phyloP scores from a whole-genome alignment of 2,797 vertebrate species.

The Rhynchotus rufescens region DNA sequence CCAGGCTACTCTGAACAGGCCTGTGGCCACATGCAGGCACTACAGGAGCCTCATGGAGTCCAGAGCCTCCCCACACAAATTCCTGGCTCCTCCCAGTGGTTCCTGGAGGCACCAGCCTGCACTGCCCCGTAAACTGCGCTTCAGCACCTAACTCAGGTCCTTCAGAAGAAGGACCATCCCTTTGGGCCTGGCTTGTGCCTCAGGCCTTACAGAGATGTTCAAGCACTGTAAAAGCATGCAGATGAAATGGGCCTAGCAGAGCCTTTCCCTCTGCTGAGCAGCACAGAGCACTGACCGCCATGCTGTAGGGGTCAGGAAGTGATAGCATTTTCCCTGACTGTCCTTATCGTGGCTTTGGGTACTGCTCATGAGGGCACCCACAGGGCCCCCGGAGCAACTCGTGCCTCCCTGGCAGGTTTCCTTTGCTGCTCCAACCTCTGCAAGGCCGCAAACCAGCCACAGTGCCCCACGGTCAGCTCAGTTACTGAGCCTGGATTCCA shows the following conservation, averaged over 20 bases:
- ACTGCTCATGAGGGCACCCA: neutral
- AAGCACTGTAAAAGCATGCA: neutral
- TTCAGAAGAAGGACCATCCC: neutral
- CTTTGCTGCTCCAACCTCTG: neutral
- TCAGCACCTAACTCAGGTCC: neutral
- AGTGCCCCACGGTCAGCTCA: neutral
- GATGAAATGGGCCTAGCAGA: neutral
- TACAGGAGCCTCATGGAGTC: fast-evolving
- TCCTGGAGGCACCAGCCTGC: neutral
- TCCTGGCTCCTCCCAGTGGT: neutral
- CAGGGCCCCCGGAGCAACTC: neutral
- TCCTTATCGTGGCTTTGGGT: neutral
- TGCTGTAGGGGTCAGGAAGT: neutral
- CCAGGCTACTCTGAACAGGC: neutral
- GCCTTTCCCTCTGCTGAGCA: too few species aligned
- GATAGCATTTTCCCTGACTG: neutral
- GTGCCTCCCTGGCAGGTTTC: too few species aligned
- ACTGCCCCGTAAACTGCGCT: fast-evolving
- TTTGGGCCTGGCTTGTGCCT: neutral
- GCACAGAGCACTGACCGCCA: too few species aligned
- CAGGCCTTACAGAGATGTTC: neutral
- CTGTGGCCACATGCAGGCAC: neutral
- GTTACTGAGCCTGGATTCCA: neutral
- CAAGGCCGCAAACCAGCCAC: neutral
- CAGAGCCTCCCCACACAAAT: neutral